Base-by-base conservation (phyloP, 2,113 vertebrate species). In the Phalacrocorax brasilianus region DNA sequence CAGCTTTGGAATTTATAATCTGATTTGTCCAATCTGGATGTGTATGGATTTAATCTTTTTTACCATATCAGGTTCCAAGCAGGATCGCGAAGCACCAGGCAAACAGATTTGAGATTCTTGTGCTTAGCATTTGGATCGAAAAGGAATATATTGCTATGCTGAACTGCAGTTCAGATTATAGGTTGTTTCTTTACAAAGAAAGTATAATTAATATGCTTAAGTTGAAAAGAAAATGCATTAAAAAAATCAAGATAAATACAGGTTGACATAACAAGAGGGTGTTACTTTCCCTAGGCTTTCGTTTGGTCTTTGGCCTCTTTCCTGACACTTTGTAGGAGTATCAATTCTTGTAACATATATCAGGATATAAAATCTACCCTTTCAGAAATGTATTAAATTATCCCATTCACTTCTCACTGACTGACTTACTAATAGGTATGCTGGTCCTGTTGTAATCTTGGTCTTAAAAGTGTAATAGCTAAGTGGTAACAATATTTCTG, bases 361-460 rank as follows among this genome's bases (percentile, higher is more conserved):
- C 19, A n/a, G 28, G 30, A 49, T 30, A 47, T 33, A 77, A 70
- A 55, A 66, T 44, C 20, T 49, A 27, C 3, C 12, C 4, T 70
- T 71, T 67, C 16, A 59, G 49, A 71, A 95, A 70, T 32, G 3
- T 21, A 66, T 44, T 89, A 77, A 78, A 74, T 59, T 44, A 62
- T 47, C 9, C 14, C 8, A 59, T 68, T 73, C 27, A 49, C 3
- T 27, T 45, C 19, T 74, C 0, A 0, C 28, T 71, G 24, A 14
- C 18, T 4, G 14, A 53, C 20, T 32, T 52, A 62, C 21, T 62
- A 58, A 42, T 5, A 70, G 3, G 12, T 61, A 22, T 40, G 45
- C n/a, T 77, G 23, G 20, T 62, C 20, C 47, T 56, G 3, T 32
- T 76, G 20, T 19, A 79, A 52, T 83, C 15, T 47, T 68, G 15